Evolutionary conservation across 1,140 invertebrate species (phyloP), one percentile per base, ranked within the genome.

Genomic region (Temnothorax curvispinosus): DNA sequence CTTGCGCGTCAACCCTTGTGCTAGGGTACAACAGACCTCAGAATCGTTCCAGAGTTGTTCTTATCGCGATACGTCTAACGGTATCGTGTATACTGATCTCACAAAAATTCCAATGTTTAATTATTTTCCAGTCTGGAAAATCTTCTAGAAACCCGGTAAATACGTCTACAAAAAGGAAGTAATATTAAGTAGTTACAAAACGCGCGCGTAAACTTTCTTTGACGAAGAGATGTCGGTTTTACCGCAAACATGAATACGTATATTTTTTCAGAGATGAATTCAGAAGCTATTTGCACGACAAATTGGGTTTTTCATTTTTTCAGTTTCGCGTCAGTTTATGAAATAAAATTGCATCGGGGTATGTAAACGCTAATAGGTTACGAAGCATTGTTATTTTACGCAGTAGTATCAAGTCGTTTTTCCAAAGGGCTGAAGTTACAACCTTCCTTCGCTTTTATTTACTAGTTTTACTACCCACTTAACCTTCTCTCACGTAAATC

Each of bases 301-400:
- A 65, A 78, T 65, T 78, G 27, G 6, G 8, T 18, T 18, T 11
- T 77, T 47, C 1, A 78, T 50, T 41, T 77, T 58, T 47, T 47
- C 58, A n/a, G 41, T 18, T 47, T 21, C 7, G 41, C 11, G 11
- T 32, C n/a, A n/a, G 18, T 44, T 62, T 65, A 65, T 65, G 27
- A 27, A 27, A 27, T 27, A 27, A 65, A 65, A 65, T 64, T 78
- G 60, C 18, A 65, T 47, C 3, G 11, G 15, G 58, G 65, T 65
- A 78, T 21, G 32, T 35, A 78, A 78, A 78, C 60, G 27, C 56
- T 78, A 78, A 78, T 65, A 11, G 7, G 0, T 54, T 62, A 56
- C 41, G 11, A 50, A 11, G 32, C 6, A 58, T 21, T 64, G 41
- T 67, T 78, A 50, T 67, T 65, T 65, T 65, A 65, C 18, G 35